These are phyloP conservation scores for Agraylea sexmaculata DNA, from an alignment of 1,140 invertebrate genomes.

Conservation along the genomic window DNA sequence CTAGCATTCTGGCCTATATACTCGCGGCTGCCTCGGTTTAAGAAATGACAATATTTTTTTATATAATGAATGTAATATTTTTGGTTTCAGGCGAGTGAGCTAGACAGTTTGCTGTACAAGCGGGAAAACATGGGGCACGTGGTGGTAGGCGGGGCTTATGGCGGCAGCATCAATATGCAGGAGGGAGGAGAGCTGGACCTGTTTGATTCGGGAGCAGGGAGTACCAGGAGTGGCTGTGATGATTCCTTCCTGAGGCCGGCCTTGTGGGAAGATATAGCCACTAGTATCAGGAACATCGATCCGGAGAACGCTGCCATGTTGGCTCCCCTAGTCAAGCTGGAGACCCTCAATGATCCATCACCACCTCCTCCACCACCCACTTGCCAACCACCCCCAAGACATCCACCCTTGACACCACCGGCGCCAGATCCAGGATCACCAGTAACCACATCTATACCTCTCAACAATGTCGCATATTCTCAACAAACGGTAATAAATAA, in stretches of 20 bases:
- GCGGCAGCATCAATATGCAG: too few species aligned
- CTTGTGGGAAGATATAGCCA: constrained; percentile 80
- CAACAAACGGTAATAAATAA: too few species aligned
- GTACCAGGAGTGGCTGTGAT: constrained; percentile 50
- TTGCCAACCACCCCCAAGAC: constrained; percentile 27
- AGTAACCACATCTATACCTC: too few species aligned
- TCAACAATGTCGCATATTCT: too few species aligned
- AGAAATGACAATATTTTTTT: background rate
- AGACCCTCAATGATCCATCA: constrained; percentile 54
- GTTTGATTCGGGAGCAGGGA: constrained; percentile 22
- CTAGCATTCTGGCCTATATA: too few species aligned
- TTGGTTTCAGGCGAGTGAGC: constrained; percentile 35
- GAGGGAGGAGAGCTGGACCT: constrained; percentile 16
- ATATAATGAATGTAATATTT: background rate
- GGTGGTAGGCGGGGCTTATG: constrained; percentile 21
- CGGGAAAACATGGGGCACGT: constrained; percentile 39
- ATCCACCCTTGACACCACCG: constrained; percentile 28
- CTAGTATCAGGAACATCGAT: constrained; percentile 77
- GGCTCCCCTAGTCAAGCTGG: constrained; percentile 56
- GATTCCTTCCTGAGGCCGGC: constrained; percentile 72
- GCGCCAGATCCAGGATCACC: too few species aligned
- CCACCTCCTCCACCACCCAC: constrained; percentile 29
- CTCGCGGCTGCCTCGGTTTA: background rate
- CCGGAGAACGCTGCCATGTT: constrained; percentile 82
- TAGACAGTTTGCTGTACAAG: constrained; percentile 40